phyloP scores from a whole-genome alignment of 2,113 vertebrate genomes.

The Dromiciops gliroides region DNA sequence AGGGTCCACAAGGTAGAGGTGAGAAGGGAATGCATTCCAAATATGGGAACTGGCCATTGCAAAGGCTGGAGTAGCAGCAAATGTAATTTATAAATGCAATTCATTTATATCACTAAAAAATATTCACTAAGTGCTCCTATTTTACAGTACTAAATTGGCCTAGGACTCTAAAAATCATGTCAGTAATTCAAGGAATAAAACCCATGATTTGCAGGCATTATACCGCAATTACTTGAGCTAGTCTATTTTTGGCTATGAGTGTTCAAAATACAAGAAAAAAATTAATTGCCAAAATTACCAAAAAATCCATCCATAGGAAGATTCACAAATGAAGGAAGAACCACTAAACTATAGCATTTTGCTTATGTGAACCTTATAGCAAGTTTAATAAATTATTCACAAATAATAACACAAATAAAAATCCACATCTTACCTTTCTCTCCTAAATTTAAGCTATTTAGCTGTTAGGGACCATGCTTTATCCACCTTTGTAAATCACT shows the following conservation, averaged over 20 bases:
- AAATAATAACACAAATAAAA: neutral
- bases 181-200: neutral
- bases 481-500: neutral
- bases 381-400: no score
- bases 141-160: neutral
- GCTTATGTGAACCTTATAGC: neutral
- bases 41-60: neutral
- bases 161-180: neutral
- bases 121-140: neutral
- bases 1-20: neutral
- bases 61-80: neutral
- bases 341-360: neutral
- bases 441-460: neutral
- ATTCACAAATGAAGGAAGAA: neutral
- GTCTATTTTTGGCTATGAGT: neutral
- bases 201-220: neutral
- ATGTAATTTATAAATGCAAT: neutral
- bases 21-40: neutral
- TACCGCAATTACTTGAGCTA: neutral
- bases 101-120: neutral
- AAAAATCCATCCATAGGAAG: neutral
- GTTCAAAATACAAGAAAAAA: neutral
- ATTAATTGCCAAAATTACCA: neutral
- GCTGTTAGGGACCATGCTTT: neutral
- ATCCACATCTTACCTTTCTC: neutral